Percentiles rank a stretch among this genome's conserved stretches.
These are phyloP conservation scores for Drosophila kanapiae DNA, from an alignment of 1,140 invertebrate species.

Conservation along the genomic window DNA sequence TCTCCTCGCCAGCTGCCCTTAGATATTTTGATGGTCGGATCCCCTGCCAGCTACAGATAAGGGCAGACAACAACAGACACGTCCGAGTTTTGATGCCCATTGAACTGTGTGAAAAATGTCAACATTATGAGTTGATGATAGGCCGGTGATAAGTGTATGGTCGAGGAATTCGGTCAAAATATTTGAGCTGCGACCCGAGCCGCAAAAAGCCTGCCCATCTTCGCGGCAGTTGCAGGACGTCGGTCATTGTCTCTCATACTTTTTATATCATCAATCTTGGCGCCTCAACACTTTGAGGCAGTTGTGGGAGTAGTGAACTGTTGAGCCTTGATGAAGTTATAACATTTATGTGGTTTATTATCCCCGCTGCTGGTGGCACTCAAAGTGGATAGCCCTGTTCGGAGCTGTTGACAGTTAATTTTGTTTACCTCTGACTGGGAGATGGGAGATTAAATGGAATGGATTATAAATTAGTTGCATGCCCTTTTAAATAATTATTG, in stretches of 20 bases:
- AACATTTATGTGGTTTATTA: constrained; percentile 79
- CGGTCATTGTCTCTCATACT: constrained; percentile 25
- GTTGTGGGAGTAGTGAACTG: constrained; percentile 13
- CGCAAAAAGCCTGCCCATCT: constrained; percentile 25
- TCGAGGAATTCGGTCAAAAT: constrained; percentile 36
- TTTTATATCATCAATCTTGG: constrained; percentile 75
- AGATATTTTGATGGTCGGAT: constrained; percentile 27
- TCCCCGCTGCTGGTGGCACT: constrained; percentile 43
- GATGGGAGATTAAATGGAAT: neutral
- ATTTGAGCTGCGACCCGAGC: constrained; percentile 23
- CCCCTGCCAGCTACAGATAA: constrained; percentile 43
- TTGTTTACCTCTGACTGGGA: neutral
- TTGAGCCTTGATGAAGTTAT: constrained; percentile 69
- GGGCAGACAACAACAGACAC: constrained; percentile 47
- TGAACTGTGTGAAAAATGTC: constrained; percentile 74
- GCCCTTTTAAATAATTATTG: neutral
- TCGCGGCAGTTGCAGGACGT: constrained; percentile 7
- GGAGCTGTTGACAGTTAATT: constrained; percentile 56
- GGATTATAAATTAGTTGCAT: too few species aligned
- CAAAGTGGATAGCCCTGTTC: constrained; percentile 31
- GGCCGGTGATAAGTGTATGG: constrained; percentile 20
- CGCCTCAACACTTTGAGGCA: constrained; percentile 68
- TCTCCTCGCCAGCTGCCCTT: constrained; percentile 14
- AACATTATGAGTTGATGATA: constrained; percentile 74
- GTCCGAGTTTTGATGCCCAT: constrained; percentile 65